These are phyloP conservation scores for Actenoides lindsayi DNA, from an alignment of 2,113 vertebrate genomes.

Conservation along the genomic window DNA sequence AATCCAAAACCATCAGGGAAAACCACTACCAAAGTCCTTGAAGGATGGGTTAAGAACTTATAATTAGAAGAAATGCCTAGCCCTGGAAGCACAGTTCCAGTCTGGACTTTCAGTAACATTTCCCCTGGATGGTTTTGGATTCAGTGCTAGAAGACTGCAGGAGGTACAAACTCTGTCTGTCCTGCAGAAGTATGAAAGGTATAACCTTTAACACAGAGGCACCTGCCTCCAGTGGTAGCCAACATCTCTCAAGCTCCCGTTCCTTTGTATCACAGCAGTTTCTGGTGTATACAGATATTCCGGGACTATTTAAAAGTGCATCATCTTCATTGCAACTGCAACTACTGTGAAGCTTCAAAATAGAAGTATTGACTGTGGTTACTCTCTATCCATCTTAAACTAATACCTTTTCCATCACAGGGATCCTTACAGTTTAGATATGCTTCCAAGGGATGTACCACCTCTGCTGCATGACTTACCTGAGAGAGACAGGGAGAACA, in stretches of 20 bases:
- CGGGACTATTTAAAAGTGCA: background rate
- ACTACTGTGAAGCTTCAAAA: background rate
- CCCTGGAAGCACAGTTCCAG: background rate
- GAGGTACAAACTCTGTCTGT: background rate
- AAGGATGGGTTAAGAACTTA: background rate
- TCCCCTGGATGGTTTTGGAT: background rate
- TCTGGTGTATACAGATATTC: background rate
- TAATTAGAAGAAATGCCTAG: background rate
- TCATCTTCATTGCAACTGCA: background rate
- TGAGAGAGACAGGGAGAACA: conserved; percentile 74
- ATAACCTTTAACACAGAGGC: background rate
- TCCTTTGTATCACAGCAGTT: background rate
- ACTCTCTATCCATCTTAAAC: background rate
- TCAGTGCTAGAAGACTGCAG: background rate
- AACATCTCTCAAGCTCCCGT: background rate
- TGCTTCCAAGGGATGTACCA: conserved; percentile 76
- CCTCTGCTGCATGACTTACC: conserved; percentile 46
- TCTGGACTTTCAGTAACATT: background rate
- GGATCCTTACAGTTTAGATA: conserved; percentile 66
- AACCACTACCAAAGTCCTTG: background rate
- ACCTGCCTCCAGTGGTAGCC: background rate
- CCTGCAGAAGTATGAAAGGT: background rate
- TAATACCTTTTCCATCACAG: conserved; percentile 51
- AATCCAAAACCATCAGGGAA: background rate
- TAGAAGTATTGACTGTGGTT: background rate